A percentile compares a stretch with the other conserved stretches of the same genome.
Evolutionary conservation across 64 coral and sea anemone species (phyloP).

Genomic region (Pocillopora damicornis): DNA sequence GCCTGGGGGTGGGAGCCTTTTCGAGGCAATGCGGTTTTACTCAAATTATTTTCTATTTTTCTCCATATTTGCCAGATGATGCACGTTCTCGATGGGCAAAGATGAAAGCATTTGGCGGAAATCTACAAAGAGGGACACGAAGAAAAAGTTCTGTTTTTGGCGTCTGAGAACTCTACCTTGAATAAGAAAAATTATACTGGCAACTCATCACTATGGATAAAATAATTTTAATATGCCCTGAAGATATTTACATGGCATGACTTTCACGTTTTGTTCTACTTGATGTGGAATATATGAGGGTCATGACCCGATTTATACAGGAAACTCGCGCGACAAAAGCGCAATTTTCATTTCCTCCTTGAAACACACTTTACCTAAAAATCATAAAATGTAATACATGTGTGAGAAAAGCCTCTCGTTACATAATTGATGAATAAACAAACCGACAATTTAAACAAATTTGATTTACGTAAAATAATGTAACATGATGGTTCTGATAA

Average conservation of each 20-base stretch:
- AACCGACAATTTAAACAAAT: too few relatives aligned
- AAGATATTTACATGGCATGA: conserved; percentile 5
- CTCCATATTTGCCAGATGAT: background rate
- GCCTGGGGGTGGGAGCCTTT: too few relatives aligned
- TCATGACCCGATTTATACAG: background rate
- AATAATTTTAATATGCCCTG: conserved; percentile 9
- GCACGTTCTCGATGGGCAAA: background rate
- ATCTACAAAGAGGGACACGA: background rate
- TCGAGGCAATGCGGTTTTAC: background rate
- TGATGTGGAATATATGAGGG: background rate
- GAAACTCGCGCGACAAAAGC: background rate
- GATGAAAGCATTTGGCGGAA: background rate
- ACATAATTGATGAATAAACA: too few relatives aligned
- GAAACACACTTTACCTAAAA: background rate
- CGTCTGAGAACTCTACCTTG: background rate
- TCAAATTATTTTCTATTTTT: background rate
- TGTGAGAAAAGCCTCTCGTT: too few relatives aligned
- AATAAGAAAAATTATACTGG: background rate
- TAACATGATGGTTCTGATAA: too few relatives aligned
- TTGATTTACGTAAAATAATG: too few relatives aligned
- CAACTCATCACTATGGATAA: background rate
- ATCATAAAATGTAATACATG: background rate
- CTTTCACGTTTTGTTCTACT: too few relatives aligned
- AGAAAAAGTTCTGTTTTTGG: background rate
- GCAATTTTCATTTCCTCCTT: conserved; percentile 3